These are phyloP conservation scores for Parasteatoda lunata DNA, from an alignment of 2,888 invertebrate genomes.

Conservation along the genomic window DNA sequence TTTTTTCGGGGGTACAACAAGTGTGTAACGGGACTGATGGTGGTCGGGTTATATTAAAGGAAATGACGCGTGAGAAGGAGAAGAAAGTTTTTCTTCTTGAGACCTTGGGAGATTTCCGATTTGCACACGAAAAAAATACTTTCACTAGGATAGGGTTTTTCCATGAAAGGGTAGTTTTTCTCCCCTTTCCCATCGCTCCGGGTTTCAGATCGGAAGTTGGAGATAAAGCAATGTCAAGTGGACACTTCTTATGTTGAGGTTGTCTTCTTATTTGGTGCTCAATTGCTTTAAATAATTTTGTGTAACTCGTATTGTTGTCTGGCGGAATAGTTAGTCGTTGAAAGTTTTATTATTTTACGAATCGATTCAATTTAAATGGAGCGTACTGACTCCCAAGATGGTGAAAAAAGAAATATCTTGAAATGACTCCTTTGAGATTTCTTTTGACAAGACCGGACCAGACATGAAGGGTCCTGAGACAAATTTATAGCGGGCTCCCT, in stretches of 20 bases:
- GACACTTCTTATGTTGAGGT: neutral
- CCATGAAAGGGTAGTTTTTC: constrained; percentile 9
- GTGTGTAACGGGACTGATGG: constrained; percentile 51
- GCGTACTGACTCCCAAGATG: no score
- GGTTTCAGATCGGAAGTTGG: neutral
- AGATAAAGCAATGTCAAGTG: neutral
- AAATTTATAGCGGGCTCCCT: no score
- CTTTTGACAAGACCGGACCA: no score
- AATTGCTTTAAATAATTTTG: neutral
- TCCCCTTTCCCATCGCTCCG: neutral
- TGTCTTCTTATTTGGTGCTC: neutral
- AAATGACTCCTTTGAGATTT: no score
- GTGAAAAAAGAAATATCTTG: no score
- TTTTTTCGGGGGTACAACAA: constrained; percentile 27
- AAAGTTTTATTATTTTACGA: no score
- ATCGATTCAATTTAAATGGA: no score
- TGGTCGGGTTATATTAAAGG: constrained; percentile 56
- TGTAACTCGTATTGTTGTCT: no score
- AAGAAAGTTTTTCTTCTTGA: constrained; percentile 7
- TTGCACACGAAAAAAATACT: constrained; percentile 19
- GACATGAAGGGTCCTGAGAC: no score
- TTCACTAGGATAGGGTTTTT: constrained; percentile 54
- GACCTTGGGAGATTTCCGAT: constrained; percentile 41
- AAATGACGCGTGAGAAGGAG: constrained; percentile 48
- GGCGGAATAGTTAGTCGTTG: no score